Conservation (phyloP, 2,888 invertebrate genomes). For the Colostygia pectinataria region DNA sequence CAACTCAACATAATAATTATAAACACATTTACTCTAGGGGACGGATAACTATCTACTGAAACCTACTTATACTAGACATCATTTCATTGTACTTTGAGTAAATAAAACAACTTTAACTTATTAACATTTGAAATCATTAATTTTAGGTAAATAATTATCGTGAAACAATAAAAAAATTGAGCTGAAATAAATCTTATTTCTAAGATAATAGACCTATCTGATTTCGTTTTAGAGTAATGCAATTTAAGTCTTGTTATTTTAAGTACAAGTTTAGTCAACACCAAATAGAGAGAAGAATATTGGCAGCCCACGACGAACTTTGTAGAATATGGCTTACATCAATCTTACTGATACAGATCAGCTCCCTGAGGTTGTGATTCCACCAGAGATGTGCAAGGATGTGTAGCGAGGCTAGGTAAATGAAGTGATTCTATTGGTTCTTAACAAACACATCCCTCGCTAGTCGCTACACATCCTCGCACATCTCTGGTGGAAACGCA, state of each 20-base stretch:
- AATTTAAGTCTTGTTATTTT: conserved; percentile 20
- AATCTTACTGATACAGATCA: too few species aligned
- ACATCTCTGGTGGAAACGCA: too few species aligned
- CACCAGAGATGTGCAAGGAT: too few species aligned
- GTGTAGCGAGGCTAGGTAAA: too few species aligned
- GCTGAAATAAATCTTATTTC: conserved; percentile 13
- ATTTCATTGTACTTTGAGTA: conserved; percentile 59
- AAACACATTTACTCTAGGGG: conserved; percentile 27
- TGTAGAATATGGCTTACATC: too few species aligned
- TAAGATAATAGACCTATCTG: background rate
- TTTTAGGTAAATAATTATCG: background rate
- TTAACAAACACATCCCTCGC: too few species aligned
- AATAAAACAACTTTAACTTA: conserved; percentile 28
- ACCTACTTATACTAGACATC: conserved; percentile 28
- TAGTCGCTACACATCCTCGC: too few species aligned
- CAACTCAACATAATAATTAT: conserved; percentile 14
- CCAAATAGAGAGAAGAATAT: conserved; percentile 14
- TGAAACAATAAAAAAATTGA: conserved; percentile 18
- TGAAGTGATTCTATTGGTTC: too few species aligned
- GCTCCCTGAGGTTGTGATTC: too few species aligned
- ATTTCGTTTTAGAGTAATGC: conserved; percentile 11
- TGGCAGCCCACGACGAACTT: conserved; percentile 11
- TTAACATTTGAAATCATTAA: background rate
- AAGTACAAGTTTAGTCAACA: conserved; percentile 20
- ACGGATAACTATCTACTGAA: conserved; percentile 36